Base-by-base conservation (phyloP, 2,113 vertebrate species). In the Eurypyga helias region DNA sequence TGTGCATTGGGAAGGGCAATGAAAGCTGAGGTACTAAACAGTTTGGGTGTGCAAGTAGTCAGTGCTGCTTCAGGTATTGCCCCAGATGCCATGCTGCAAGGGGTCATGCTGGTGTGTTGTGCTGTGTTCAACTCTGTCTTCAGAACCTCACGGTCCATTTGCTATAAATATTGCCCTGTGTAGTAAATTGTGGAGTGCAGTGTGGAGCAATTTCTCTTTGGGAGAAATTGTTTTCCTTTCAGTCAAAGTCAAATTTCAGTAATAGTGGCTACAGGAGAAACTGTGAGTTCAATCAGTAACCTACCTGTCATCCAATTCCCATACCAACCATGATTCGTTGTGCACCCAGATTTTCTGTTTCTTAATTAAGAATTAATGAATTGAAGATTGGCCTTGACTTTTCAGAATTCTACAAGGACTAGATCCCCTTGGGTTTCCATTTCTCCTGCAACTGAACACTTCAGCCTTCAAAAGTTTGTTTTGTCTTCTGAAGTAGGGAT, bases 391-490 rank as follows among this genome's bases (percentile, higher is more conserved):
- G 10, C 19, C 77, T 82, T 1, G 25, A 36, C 54, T 88, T 93
- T 92, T 90, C 51, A 71, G 29, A 78, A 67, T 48, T 57, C 20
- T 46, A 26, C 45, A 72, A 81, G 55, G 34, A 13, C 38, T 78
- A 58, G 34, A 73, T 88, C n/a, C 79, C 45, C 29, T 52, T 91
- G 80, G 69, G 64, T 58, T 91, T 80, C 45, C 17, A n/a, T 81
- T 11, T 48, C 34, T 80, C 17, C 55, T 91, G 43, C 43, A 82
- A 33, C 26, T 57, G 82, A 95, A 58, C 10, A 49, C 28, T 94
- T 94, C 64, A 92, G 85, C 33, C 82, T 77, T 94, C 64, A 82
- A 34, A 89, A 96, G 93, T 94, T 96, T 97, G 67, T 83, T 95
- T 95, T 92, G 77, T 69, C 67, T 95, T 92, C 83, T 94, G 67